phyloP scores from a whole-genome alignment of 2,113 vertebrate species.

The Anolis sagrei region DNA sequence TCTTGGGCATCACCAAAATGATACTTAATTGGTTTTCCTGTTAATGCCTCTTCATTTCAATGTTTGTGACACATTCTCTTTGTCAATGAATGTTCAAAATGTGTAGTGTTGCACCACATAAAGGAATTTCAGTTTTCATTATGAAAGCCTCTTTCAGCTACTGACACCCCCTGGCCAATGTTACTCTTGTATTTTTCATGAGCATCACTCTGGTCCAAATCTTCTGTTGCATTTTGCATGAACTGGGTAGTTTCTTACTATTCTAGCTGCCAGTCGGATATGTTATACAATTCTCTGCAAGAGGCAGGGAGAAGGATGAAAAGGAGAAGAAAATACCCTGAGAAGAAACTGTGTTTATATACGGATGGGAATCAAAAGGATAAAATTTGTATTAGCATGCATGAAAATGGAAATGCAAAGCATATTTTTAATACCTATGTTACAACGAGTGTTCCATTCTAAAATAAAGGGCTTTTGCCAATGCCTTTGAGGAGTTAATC shows the following conservation, averaged over 20 bases:
- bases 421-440: constrained; percentile 1
- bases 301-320: background rate
- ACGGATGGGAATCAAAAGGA: background rate
- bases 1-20: background rate
- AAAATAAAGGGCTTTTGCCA: background rate
- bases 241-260: background rate
- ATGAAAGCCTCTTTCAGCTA: constrained; percentile 20
- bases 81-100: background rate
- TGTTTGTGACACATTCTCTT: background rate
- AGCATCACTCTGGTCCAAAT: background rate
- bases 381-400: background rate
- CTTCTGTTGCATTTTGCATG: background rate
- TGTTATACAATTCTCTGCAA: background rate
- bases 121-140: constrained; percentile 18
- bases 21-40: background rate
- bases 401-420: background rate
- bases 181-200: constrained; percentile 37
- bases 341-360: background rate
- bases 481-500: background rate
- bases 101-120: background rate
- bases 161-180: background rate
- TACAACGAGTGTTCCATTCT: background rate
- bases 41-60: background rate
- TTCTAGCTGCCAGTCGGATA: constrained; percentile 9
- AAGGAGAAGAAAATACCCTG: background rate